phyloP scores from a whole-genome alignment of 2,888 invertebrate genomes.

The Coleophora flavipennella region DNA sequence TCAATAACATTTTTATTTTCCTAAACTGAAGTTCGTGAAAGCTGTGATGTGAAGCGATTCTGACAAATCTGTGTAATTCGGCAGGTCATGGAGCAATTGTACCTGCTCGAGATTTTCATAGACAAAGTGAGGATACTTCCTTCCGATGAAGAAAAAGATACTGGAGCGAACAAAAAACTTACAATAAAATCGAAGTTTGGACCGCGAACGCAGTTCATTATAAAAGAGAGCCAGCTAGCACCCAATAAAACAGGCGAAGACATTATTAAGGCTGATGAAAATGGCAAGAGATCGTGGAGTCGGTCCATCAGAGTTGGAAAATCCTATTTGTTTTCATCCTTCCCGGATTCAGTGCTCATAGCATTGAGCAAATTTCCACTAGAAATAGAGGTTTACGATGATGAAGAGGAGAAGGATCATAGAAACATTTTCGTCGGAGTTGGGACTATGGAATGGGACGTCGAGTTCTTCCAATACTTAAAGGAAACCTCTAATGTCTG shows the following conservation, averaged over 20 bases:
- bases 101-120: constrained; percentile 70
- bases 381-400: constrained; percentile 62
- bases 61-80: constrained; percentile 52
- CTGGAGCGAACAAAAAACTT: constrained; percentile 51
- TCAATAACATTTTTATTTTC: not conserved
- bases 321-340: constrained; percentile 67
- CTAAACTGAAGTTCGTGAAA: not conserved
- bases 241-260: constrained; percentile 37
- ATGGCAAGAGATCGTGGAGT: constrained; percentile 45
- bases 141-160: constrained; percentile 32
- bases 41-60: constrained; percentile 21
- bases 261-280: constrained; percentile 37
- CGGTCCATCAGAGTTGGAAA: constrained; percentile 62
- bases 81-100: constrained; percentile 72
- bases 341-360: constrained; percentile 54
- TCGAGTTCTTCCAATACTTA: constrained; percentile 60
- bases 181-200: constrained; percentile 62
- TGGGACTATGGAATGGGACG: constrained; percentile 57
- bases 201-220: constrained; percentile 59
- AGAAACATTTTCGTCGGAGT: constrained; percentile 48
- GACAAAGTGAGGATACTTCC: constrained; percentile 61
- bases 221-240: constrained; percentile 59
- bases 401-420: constrained; percentile 44
- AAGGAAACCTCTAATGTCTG: constrained; percentile 47
- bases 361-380: constrained; percentile 61